Conservation (phyloP, 2,113 vertebrate genomes). For the Archilochus colubris region DNA sequence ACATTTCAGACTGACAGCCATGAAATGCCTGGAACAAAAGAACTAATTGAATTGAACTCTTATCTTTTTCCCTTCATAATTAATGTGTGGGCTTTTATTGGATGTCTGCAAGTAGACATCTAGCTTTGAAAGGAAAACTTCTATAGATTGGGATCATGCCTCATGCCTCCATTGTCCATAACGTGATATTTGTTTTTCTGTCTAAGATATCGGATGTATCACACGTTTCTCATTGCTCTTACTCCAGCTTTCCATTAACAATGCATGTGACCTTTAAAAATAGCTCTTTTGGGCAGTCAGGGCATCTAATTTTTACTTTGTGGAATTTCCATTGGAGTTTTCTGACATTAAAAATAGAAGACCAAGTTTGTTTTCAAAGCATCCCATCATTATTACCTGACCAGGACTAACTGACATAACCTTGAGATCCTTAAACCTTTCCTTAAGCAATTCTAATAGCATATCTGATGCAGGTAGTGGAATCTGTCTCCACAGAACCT, state of each 20-base stretch:
- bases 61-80: slow-evolving; percentile 57
- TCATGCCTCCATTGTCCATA: background rate
- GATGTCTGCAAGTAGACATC: slow-evolving; percentile 42
- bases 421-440: background rate
- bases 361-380: slow-evolving; percentile 36
- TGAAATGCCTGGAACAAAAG: slow-evolving; percentile 37
- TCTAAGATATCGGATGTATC: slow-evolving; percentile 17
- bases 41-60: slow-evolving; percentile 46
- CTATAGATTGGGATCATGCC: background rate
- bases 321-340: slow-evolving; percentile 11
- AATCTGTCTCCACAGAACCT: background rate
- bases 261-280: slow-evolving; percentile 30
- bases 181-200: slow-evolving; percentile 30
- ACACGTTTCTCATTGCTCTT: background rate
- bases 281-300: slow-evolving; percentile 3
- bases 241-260: slow-evolving; percentile 28
- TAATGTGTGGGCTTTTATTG: slow-evolving; percentile 49
- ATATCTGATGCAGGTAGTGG: background rate
- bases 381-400: background rate
- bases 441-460: background rate
- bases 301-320: slow-evolving; percentile 16
- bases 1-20: slow-evolving; percentile 43
- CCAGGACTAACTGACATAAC: background rate
- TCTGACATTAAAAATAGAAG: background rate
- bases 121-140: slow-evolving; percentile 36